Percentiles rank a stretch among this genome's conserved stretches.
phyloP scores from a whole-genome alignment of 30 jellyfish, hydroid and myxozoan species.

The Mastigias papua region DNA sequence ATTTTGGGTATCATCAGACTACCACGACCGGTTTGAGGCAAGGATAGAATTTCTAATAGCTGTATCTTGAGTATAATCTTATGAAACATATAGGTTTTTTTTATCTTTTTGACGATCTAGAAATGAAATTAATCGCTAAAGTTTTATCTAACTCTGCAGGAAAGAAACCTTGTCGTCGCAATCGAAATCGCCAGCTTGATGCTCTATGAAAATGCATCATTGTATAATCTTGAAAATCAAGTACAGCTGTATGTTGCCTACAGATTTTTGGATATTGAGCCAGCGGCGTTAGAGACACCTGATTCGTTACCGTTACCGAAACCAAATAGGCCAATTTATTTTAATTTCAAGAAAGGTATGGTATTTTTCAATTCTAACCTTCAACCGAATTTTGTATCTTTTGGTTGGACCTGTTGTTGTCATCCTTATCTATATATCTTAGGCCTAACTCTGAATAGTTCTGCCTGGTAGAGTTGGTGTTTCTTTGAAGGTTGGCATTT shows the following conservation, averaged over 20 bases:
- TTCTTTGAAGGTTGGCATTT: no score
- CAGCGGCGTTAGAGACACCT: slow-evolving; percentile 91
- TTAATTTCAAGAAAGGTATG: slow-evolving; percentile 85
- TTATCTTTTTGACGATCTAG: no score
- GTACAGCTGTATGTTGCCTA: slow-evolving; percentile 86
- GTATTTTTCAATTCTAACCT: no score
- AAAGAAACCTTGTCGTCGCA: slow-evolving; percentile 40
- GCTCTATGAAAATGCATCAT: slow-evolving; percentile 75
- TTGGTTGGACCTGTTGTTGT: no score
- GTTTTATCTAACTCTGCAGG: background rate
- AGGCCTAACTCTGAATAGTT: no score
- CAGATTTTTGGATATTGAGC: slow-evolving; percentile 88
- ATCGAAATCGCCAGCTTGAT: slow-evolving; percentile 75
- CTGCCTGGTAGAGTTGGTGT: no score
- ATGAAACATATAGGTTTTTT: background rate
- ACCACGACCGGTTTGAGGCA: no score
- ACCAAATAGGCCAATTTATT: slow-evolving; percentile 86
- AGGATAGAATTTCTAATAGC: no score
- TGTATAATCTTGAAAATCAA: slow-evolving; percentile 60
- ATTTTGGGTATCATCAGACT: no score
- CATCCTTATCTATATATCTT: no score
- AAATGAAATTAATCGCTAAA: background rate
- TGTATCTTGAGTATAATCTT: background rate
- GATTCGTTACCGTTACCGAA: slow-evolving; percentile 89
- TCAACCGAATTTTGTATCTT: no score